Percentiles rank a stretch among this genome's conserved stretches.
These are phyloP conservation scores for Chaunax sp. DNA, from an alignment of 2,797 vertebrate species.

Conservation along the genomic window DNA sequence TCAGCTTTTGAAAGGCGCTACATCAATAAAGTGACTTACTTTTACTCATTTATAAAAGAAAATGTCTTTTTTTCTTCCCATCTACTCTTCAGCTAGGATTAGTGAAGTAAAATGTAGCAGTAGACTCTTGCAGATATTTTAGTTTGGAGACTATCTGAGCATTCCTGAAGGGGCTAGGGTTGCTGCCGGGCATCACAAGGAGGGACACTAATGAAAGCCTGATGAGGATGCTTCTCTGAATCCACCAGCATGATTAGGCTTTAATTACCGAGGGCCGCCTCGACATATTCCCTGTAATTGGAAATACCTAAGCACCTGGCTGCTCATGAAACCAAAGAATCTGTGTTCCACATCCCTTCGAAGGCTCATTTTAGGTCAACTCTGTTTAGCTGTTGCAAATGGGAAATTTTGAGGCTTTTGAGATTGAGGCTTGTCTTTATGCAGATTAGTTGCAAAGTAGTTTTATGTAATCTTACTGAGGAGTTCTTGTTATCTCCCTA, in stretches of 20 bases:
- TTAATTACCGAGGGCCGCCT: conserved; percentile 79
- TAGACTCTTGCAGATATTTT: background rate
- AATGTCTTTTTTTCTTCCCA: too few relatives aligned
- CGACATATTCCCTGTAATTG: conserved; percentile 83
- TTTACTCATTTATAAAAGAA: too few relatives aligned
- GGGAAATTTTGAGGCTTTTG: conserved; percentile 23
- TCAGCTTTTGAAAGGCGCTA: too few relatives aligned
- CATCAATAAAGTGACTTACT: too few relatives aligned
- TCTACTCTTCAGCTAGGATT: too few relatives aligned
- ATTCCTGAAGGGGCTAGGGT: conserved; percentile 30
- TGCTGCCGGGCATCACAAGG: conserved; percentile 64
- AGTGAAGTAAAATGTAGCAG: too few relatives aligned
- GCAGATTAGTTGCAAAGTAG: conserved; percentile 36
- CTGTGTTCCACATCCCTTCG: conserved; percentile 10
- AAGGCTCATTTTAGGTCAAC: conserved; percentile 26
- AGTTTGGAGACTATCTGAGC: conserved; percentile 16
- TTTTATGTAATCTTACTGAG: conserved; percentile 28
- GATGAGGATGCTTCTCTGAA: conserved; percentile 80
- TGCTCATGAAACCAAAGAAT: conserved; percentile 48
- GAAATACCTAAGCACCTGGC: conserved; percentile 73
- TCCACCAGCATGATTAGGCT: conserved; percentile 78
- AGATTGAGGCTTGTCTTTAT: conserved; percentile 19
- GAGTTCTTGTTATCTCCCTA: conserved; percentile 29
- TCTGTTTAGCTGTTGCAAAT: background rate
- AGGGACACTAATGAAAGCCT: conserved; percentile 76